Conservation (phyloP, 2,888 invertebrate genomes). For the Eilema sororculum region DNA sequence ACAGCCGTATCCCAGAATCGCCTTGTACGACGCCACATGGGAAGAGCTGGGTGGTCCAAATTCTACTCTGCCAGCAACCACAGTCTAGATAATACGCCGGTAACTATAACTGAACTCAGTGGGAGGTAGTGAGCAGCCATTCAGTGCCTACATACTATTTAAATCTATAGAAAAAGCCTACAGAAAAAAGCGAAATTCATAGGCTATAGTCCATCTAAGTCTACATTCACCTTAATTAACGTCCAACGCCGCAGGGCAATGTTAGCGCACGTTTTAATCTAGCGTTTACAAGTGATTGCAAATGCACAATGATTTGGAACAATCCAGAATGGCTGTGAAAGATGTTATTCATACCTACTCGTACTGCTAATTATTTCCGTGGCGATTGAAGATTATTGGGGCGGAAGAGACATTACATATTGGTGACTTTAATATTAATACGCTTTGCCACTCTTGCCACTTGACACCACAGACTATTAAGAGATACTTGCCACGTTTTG, state of each 20-base stretch:
- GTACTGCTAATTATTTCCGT: background rate
- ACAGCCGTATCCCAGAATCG: too few species aligned
- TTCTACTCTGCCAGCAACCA: too few species aligned
- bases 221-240: constrained; percentile 3
- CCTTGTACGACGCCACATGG: too few species aligned
- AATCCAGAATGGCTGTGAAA: background rate
- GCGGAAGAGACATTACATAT: background rate
- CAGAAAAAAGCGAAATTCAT: background rate
- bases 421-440: too few species aligned
- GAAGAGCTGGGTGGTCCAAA: too few species aligned
- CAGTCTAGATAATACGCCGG: too few species aligned
- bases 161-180: background rate
- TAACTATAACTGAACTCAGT: too few species aligned
- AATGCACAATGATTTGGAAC: constrained; percentile 16
- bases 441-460: too few species aligned
- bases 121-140: too few species aligned
- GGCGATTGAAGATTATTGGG: background rate
- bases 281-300: constrained; percentile 25
- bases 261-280: constrained; percentile 20
- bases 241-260: constrained; percentile 22
- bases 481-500: too few species aligned
- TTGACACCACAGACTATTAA: too few species aligned
- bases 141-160: too few species aligned
- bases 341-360: background rate
- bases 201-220: background rate